Evolutionary conservation across 2,888 invertebrate genomes (phyloP).

Genomic region (Charanyca ferruginea): DNA sequence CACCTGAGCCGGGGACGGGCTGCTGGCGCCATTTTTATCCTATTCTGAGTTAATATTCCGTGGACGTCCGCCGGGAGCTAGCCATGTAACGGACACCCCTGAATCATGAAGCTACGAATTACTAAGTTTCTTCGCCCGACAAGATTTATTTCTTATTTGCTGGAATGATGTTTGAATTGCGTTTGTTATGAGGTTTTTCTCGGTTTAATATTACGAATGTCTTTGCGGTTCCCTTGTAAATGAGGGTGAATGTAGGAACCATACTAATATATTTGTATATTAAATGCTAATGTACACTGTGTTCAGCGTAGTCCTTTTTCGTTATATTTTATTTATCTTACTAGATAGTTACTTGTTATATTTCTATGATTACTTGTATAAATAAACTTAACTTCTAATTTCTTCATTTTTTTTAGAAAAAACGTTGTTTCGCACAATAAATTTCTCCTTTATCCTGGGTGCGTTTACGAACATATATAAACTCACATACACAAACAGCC

Average conservation of each 20-base stretch:
- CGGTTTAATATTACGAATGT: conserved; percentile 47
- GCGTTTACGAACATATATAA: too few relatives aligned
- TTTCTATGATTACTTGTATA: too few relatives aligned
- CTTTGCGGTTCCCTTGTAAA: conserved; percentile 46
- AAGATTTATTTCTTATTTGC: conserved; percentile 66
- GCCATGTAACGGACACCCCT: conserved; percentile 82
- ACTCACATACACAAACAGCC: too few relatives aligned
- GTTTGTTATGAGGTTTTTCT: conserved; percentile 62
- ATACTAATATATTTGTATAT: conserved; percentile 24
- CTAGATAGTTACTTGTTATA: background rate
- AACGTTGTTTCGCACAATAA: too few relatives aligned
- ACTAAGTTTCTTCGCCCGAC: conserved; percentile 69
- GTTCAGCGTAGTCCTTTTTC: background rate
- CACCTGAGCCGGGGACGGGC: conserved; percentile 83
- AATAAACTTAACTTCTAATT: too few relatives aligned
- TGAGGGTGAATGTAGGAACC: conserved; percentile 24
- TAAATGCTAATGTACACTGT: conserved; percentile 16
- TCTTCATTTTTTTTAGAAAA: too few relatives aligned
- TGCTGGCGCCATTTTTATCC: conserved; percentile 86
- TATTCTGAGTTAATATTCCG: conserved; percentile 87
- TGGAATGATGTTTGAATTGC: conserved; percentile 62
- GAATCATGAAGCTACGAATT: conserved; percentile 79
- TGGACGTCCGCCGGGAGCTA: conserved; percentile 81
- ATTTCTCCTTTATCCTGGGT: too few relatives aligned
- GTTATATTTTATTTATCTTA: conserved; percentile 21